phyloP scores from a whole-genome alignment of 2,888 invertebrate genomes.

The Zele albiditarsus region DNA sequence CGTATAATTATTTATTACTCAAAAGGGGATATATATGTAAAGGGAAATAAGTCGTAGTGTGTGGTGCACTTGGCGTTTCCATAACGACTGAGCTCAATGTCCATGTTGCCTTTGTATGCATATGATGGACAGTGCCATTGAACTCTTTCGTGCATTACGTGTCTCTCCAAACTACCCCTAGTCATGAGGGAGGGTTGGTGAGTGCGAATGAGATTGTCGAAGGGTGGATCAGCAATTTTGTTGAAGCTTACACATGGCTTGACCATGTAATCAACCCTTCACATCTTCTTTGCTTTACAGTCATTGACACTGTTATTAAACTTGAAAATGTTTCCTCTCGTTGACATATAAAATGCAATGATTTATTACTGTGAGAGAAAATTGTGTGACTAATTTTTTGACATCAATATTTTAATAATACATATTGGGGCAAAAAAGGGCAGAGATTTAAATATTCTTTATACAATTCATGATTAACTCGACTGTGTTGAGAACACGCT shows the following conservation, averaged over 20 bases:
- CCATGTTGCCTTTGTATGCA: not conserved
- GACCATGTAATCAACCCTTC: not conserved
- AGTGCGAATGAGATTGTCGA: slow-evolving; percentile 45
- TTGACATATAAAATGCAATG: too few relatives aligned
- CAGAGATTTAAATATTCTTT: not conserved
- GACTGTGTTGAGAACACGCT: not conserved
- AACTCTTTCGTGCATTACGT: slow-evolving; percentile 56
- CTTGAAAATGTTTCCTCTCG: not conserved
- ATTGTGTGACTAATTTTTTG: too few relatives aligned
- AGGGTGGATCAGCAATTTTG: slow-evolving; percentile 2
- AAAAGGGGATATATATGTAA: slow-evolving; percentile 28
- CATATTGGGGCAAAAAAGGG: not conserved
- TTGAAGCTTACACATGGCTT: not conserved
- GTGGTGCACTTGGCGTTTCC: slow-evolving; percentile 58
- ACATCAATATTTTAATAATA: not conserved
- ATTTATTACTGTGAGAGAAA: too few relatives aligned
- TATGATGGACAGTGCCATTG: slow-evolving; percentile 53
- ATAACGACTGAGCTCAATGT: slow-evolving; percentile 55
- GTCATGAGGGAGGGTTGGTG: slow-evolving; percentile 46
- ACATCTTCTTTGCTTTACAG: not conserved
- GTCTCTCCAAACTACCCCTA: slow-evolving; percentile 43
- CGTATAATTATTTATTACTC: slow-evolving; percentile 12
- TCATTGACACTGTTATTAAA: not conserved
- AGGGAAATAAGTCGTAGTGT: slow-evolving; percentile 42
- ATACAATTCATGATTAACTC: not conserved